A percentile compares a stretch with the other conserved stretches of the same genome.
These are phyloP conservation scores for Elmis aenea DNA, from an alignment of 2,888 invertebrate genomes.

Conservation along the genomic window DNA sequence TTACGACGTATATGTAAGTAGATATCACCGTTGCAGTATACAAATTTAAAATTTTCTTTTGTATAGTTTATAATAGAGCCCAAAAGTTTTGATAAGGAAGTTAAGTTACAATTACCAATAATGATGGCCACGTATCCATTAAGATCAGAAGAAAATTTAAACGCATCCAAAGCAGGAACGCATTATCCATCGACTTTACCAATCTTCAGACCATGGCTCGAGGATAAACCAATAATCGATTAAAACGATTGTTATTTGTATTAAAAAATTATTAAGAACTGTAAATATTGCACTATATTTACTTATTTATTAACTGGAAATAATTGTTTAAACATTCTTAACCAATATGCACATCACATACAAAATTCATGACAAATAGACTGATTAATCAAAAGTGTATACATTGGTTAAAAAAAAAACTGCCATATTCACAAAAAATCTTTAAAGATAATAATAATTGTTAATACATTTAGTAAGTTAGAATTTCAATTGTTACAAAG, in stretches of 20 bases:
- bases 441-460: no score
- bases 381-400: no score
- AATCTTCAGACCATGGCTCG: constrained; percentile 84
- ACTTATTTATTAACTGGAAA: no score
- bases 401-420: no score
- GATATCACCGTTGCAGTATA: constrained; percentile 11
- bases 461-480: no score
- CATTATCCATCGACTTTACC: constrained; percentile 90
- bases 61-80: constrained; percentile 84
- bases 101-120: constrained; percentile 87
- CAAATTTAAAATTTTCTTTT: constrained; percentile 13
- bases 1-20: constrained; percentile 86
- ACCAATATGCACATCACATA: no score
- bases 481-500: no score
- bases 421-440: no score
- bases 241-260: constrained; percentile 23
- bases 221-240: constrained; percentile 57
- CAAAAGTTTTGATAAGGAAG: constrained; percentile 85
- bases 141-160: constrained; percentile 60
- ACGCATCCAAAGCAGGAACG: constrained; percentile 71
- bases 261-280: no score
- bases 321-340: no score
- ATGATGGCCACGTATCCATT: constrained; percentile 89
- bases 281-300: no score
- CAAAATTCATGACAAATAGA: no score